Evolutionary conservation across 1,140 invertebrate genomes (phyloP).

Genomic region (Aphelenchoides fujianensis): DNA sequence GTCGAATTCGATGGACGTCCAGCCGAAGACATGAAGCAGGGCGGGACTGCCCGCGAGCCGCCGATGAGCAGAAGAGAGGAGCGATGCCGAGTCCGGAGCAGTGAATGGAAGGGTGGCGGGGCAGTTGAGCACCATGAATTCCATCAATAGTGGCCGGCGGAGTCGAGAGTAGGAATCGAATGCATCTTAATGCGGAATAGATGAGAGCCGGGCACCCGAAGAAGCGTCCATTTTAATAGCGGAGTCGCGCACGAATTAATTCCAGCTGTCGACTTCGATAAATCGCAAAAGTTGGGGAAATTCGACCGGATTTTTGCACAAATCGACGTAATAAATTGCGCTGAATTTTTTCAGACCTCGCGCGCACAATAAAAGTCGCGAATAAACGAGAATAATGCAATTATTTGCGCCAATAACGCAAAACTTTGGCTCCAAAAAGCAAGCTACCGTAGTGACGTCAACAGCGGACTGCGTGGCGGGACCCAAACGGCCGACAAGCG

Average conservation of each 20-base stretch:
- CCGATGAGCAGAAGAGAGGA: not conserved
- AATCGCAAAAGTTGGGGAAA: not conserved
- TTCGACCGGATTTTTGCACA: not conserved
- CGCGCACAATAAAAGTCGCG: not conserved
- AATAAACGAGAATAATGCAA: not conserved
- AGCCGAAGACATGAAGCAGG: not conserved
- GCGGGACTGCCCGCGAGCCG: not conserved
- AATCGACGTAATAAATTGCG: too few relatives aligned
- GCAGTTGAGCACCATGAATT: not conserved
- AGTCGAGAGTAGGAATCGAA: not conserved
- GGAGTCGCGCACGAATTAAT: not conserved
- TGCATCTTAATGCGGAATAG: not conserved
- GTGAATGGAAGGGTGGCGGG: not conserved
- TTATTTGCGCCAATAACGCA: not conserved
- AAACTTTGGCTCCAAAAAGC: too few relatives aligned
- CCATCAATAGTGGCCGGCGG: not conserved
- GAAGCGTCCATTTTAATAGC: not conserved
- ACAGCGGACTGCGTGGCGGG: not conserved
- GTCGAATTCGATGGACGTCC: not conserved
- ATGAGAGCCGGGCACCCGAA: not conserved
- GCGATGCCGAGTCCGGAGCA: not conserved
- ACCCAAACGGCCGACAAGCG: too few relatives aligned
- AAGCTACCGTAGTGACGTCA: not conserved
- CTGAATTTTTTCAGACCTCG: too few relatives aligned
- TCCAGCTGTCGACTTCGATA: not conserved